These are phyloP conservation scores for Phragmatobia fuliginosa DNA, from an alignment of 2,888 invertebrate genomes.

Conservation along the genomic window DNA sequence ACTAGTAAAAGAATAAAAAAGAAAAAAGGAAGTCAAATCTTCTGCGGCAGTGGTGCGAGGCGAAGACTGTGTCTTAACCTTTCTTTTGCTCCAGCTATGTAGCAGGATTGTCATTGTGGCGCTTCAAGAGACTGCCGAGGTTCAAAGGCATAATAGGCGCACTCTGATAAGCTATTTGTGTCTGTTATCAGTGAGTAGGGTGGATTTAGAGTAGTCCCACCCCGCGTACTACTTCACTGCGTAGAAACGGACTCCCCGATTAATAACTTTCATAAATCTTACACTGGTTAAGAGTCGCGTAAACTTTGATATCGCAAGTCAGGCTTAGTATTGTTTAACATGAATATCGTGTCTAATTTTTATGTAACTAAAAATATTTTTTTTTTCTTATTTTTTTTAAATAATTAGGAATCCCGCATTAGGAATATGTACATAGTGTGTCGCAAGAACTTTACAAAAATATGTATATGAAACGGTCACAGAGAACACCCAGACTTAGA, in stretches of 20 bases:
- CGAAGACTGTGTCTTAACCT: background rate
- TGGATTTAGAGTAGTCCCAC: constrained; percentile 11
- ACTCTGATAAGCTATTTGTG: background rate
- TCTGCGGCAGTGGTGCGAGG: constrained; percentile 12
- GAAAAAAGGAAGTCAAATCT: constrained; percentile 11
- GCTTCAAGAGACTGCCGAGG: no score
- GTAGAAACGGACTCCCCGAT: constrained; percentile 18
- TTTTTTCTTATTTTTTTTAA: no score
- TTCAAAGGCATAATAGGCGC: no score
- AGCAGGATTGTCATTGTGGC: background rate
- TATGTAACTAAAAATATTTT: no score
- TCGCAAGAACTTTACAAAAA: no score
- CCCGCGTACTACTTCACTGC: constrained; percentile 2
- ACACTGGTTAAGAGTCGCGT: background rate
- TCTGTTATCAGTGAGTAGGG: background rate
- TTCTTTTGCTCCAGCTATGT: background rate
- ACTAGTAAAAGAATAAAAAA: no score
- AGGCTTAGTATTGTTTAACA: background rate
- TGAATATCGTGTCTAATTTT: no score
- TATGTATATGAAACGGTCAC: no score
- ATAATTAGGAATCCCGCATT: no score
- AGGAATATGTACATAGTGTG: no score
- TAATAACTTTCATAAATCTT: no score
- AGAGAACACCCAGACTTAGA: no score
- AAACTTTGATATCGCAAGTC: constrained; percentile 13